Percentiles rank a stretch among this genome's conserved stretches.
phyloP scores from a whole-genome alignment of 2,797 vertebrate genomes.

The Mareca strepera region DNA sequence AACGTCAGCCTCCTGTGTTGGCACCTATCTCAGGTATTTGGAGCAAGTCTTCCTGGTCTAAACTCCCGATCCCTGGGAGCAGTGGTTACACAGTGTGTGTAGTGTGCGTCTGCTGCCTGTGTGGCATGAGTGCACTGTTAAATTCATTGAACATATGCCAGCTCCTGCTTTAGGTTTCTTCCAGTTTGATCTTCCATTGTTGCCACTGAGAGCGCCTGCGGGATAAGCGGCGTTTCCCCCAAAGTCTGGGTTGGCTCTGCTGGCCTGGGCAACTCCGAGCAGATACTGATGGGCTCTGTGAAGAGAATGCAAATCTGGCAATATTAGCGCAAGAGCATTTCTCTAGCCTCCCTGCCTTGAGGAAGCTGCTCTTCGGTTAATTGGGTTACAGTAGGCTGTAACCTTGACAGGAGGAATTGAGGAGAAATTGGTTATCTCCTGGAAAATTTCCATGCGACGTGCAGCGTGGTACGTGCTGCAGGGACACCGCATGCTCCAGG shows the following conservation, averaged over 20 bases:
- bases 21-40: no score
- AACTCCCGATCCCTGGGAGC: no score
- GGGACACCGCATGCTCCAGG: accelerated
- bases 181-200: no score
- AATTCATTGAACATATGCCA: no score
- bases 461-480: neutral
- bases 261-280: neutral
- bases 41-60: no score
- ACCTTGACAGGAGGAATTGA: neutral
- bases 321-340: neutral
- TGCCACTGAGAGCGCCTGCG: neutral
- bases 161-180: no score
- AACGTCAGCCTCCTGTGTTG: no score
- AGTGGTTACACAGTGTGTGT: no score
- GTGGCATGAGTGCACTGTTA: no score
- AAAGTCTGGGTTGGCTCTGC: neutral
- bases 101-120: no score
- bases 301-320: no score
- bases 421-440: neutral
- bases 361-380: neutral
- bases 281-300: neutral
- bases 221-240: neutral
- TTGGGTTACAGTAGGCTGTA: neutral
- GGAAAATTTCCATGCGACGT: neutral
- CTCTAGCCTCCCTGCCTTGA: neutral